Evolutionary conservation across 2,888 invertebrate species (phyloP), one percentile per base, ranked within the genome.

Genomic region (Callyntrura sp.): DNA sequence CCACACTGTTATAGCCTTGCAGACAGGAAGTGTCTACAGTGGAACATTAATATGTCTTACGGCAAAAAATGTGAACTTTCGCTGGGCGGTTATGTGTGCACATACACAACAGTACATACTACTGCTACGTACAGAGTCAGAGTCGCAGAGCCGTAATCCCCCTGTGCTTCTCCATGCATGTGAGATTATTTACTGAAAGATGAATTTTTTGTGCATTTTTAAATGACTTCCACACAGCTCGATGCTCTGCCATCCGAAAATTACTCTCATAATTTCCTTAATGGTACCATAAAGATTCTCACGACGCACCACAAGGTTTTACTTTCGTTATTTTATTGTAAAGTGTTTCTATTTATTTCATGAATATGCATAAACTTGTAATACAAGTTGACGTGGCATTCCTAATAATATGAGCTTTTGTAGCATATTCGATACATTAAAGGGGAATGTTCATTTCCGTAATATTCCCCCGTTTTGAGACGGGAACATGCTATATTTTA

Each of bases 241-340:
- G 76, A 68, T 83, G 76, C 57, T 60, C 48, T 76, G 60, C 83
- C 83, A 88, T 83, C 88, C 43, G 51, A 82, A 83, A 88, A 88
- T 88, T 83, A 83, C 83, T 60, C 83, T 82, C 83, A 83, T 88
- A 88, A 88, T 88, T 82, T 82, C 65, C 76, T 88, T 88, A 82
- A 83, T 88, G 78, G 88, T 62, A 83, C 55, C 88, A 88, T 88
- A 88, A 88, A 88, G 65, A 88, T 88, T 51, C 78, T 88, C 65
- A 65, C 60, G 65, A 57, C 43, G 48, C 23, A 79, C 23, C 20
- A 48, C 3, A 48, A 48, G 73, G 23, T 14, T 73, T 23, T 43
- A 48, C 70, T 20, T n/a, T 35, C 2, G 35, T 51, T 51, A 48
- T 45, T 73, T 73, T 45, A 43, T 43, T 68, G 48, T 73, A 5